Conservation (phyloP, 2,113 vertebrate genomes). For the Hippolais icterina region DNA sequence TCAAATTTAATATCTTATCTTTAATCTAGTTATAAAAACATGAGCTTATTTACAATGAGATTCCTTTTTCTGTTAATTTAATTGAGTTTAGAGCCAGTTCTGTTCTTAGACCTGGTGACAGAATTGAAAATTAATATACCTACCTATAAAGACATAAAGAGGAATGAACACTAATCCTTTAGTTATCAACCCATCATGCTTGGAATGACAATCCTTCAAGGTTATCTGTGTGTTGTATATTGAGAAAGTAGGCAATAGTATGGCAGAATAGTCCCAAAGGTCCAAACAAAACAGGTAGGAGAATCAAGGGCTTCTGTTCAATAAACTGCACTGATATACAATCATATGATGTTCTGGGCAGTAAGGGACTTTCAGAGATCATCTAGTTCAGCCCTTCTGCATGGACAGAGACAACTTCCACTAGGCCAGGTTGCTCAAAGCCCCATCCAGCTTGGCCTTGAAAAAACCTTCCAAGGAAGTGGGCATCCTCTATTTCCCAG, state of each 20-base stretch:
- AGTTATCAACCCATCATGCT: not conserved
- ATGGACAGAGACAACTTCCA: not conserved
- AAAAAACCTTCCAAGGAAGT: not conserved
- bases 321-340: not conserved
- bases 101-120: not conserved
- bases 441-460: not conserved
- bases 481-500: not conserved
- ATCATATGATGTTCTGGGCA: not conserved
- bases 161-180: not conserved
- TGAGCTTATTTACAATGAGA: not conserved
- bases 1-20: not conserved
- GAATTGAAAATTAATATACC: not conserved
- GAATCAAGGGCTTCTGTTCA: not conserved
- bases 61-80: not conserved
- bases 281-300: not conserved
- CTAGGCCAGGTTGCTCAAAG: not conserved
- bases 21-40: not conserved
- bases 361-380: not conserved
- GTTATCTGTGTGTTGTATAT: not conserved
- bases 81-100: not conserved
- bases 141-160: not conserved
- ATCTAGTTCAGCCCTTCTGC: not conserved
- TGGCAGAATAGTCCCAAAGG: not conserved
- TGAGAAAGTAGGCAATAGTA: not conserved
- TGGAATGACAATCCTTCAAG: not conserved